Evolutionary conservation across 2,113 vertebrate species (phyloP).

Genomic region (Melanerpes aurifrons): DNA sequence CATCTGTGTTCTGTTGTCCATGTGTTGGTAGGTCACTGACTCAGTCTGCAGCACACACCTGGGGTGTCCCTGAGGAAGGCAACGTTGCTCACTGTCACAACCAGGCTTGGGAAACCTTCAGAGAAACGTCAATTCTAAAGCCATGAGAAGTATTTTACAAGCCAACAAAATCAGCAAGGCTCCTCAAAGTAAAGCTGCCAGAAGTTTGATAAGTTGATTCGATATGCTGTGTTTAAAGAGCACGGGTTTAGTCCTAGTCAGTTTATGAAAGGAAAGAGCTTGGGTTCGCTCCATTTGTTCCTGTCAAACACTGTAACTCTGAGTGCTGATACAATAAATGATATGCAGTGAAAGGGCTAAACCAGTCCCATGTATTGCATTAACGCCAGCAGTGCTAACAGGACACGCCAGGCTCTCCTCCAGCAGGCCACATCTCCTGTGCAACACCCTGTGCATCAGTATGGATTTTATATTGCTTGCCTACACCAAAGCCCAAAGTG

Average conservation of each 20-base stretch:
- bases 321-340: not conserved
- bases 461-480: not conserved
- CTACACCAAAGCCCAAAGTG: not conserved
- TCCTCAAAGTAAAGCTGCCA: not conserved
- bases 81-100: not conserved
- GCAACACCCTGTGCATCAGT: not conserved
- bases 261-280: not conserved
- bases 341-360: not conserved
- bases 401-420: not conserved
- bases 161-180: not conserved
- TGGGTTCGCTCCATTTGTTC: not conserved
- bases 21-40: not conserved
- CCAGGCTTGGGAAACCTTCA: not conserved
- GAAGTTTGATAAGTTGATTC: not conserved
- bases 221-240: not conserved
- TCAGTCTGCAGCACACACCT: not conserved
- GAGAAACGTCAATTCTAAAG: not conserved
- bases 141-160: not conserved
- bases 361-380: not conserved
- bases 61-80: not conserved
- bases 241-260: not conserved
- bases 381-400: not conserved
- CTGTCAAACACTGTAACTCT: not conserved
- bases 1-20: fast-evolving
- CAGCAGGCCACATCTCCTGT: not conserved